A percentile compares a stretch with the other conserved stretches of the same genome.
phyloP scores from a whole-genome alignment of 2,113 vertebrate genomes.

The Perca fluviatilis region DNA sequence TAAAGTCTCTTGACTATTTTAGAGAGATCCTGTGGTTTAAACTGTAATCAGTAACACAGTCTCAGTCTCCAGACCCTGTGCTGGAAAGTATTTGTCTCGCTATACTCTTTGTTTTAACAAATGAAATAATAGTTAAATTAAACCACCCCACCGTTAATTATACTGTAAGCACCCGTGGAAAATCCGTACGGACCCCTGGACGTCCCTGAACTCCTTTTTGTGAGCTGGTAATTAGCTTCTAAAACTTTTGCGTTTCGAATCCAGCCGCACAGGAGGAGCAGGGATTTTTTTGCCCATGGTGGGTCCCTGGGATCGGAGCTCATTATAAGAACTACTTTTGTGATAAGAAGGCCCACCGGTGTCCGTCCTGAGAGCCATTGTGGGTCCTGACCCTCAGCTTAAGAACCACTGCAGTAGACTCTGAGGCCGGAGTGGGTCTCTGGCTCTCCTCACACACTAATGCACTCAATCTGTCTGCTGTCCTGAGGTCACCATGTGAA shows the following conservation, averaged over 20 bases:
- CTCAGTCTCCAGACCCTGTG: not conserved
- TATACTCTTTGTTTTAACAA: not conserved
- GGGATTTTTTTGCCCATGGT: not conserved
- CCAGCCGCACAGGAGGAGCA: not conserved
- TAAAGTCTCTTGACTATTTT: not conserved
- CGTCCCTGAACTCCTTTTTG: conserved; percentile 1
- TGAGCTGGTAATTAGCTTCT: conserved; percentile 47
- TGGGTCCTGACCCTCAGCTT: conserved; percentile 42
- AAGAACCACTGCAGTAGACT: not conserved
- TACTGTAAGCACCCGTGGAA: not conserved
- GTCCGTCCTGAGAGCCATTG: conserved; percentile 21
- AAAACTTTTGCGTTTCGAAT: conserved; percentile 43
- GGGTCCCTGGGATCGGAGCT: conserved; percentile 20
- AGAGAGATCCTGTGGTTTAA: not conserved
- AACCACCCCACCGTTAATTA: conserved; percentile 13
- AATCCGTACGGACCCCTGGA: not conserved
- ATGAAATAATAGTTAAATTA: conserved; percentile 28
- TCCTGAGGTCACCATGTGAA: conserved; percentile 41
- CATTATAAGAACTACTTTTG: conserved; percentile 30
- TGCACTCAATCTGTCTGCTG: conserved; percentile 25
- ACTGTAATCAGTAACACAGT: not conserved
- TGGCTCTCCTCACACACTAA: conserved; percentile 33
- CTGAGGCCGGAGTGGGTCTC: conserved; percentile 10
- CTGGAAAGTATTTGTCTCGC: not conserved
- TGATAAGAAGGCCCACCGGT: not conserved